These are phyloP conservation scores for Abrostola triplasia DNA, from an alignment of 2,888 invertebrate genomes.

Conservation along the genomic window DNA sequence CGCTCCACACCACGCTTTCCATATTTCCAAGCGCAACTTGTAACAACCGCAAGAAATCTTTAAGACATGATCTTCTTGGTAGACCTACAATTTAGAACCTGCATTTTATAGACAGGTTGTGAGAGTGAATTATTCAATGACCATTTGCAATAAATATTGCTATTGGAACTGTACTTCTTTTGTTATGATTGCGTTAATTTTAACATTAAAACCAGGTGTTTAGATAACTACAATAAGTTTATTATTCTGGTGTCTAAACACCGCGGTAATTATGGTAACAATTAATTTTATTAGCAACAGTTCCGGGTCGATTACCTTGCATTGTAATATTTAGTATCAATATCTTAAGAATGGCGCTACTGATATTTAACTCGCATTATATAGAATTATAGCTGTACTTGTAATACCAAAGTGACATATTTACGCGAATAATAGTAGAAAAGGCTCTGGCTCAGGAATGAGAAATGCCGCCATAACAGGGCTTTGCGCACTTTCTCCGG, in stretches of 20 bases:
- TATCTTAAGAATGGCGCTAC: conserved; percentile 35
- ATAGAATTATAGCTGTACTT: conserved; percentile 61
- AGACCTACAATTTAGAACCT: conserved; percentile 3
- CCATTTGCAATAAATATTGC: neutral
- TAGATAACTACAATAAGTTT: conserved; percentile 9
- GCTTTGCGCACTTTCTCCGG: conserved; percentile 81
- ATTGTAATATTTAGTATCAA: conserved; percentile 24
- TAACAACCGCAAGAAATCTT: conserved; percentile 30
- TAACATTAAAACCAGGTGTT: neutral
- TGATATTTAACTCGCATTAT: conserved; percentile 45
- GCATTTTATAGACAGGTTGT: neutral
- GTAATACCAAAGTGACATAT: conserved; percentile 69
- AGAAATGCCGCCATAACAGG: conserved; percentile 84
- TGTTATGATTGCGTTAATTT: neutral
- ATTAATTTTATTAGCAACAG: conserved; percentile 31
- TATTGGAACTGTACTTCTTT: neutral
- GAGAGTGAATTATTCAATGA: neutral
- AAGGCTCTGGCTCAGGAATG: conserved; percentile 76
- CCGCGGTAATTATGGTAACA: conserved; percentile 24
- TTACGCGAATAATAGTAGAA: conserved; percentile 78
- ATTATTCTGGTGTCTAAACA: conserved; percentile 14
- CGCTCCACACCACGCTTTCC: conserved; percentile 72
- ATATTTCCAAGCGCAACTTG: conserved; percentile 59
- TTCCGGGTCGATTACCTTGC: conserved; percentile 37
- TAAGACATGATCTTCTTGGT: conserved; percentile 10